A percentile compares a stretch with the other conserved stretches of the same genome.
phyloP scores from a whole-genome alignment of 2,888 invertebrate species.

The Tenthredo scrophulariae region DNA sequence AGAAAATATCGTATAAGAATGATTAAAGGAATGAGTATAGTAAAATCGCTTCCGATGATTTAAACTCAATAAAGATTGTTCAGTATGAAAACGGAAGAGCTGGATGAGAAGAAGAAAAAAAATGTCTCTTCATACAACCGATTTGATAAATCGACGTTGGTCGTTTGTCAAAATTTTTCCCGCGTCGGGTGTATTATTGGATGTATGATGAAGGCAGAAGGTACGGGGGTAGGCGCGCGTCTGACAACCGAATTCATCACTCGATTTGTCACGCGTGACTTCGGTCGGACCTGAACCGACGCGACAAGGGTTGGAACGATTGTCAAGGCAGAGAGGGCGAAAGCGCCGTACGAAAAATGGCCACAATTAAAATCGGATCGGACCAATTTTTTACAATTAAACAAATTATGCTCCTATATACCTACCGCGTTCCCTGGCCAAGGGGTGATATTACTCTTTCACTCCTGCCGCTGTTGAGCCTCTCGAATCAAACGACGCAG shows the following conservation, averaged over 20 bases:
- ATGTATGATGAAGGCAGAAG: background rate
- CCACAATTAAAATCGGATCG: constrained; percentile 47
- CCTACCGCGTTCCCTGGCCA: background rate
- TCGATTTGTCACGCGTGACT: constrained; percentile 51
- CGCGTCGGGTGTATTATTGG: constrained; percentile 11
- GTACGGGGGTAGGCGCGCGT: constrained; percentile 23
- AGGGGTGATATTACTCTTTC: background rate
- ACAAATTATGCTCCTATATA: constrained; percentile 20
- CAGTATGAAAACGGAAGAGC: background rate
- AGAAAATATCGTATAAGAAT: background rate
- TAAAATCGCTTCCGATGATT: background rate
- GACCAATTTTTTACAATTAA: constrained; percentile 42
- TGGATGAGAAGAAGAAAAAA: background rate
- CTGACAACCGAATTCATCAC: constrained; percentile 49
- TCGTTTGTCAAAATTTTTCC: constrained; percentile 35
- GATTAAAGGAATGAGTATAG: background rate
- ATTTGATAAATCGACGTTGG: constrained; percentile 37
- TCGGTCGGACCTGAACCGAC: background rate
- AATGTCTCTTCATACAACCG: background rate
- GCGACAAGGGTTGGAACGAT: background rate
- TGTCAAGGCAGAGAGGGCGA: background rate
- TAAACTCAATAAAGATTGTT: background rate
- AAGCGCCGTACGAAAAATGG: constrained; percentile 23
- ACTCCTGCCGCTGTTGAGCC: background rate
- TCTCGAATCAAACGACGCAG: constrained; percentile 43